Evolutionary conservation across 2,888 invertebrate genomes (phyloP).

Genomic region (Lamellibrachia satsuma): DNA sequence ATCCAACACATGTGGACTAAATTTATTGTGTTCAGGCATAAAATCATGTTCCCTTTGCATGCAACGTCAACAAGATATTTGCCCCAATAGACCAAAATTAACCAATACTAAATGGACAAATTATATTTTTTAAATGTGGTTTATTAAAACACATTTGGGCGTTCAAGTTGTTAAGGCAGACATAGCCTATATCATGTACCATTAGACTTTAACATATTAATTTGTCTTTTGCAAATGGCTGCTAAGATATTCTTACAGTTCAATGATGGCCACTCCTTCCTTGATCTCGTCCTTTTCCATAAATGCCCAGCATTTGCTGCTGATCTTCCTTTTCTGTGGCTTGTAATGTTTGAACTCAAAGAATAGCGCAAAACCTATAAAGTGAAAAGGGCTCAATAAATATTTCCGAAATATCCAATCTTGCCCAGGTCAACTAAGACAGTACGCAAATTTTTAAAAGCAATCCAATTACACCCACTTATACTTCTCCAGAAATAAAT

Average conservation of each 20-base stretch:
- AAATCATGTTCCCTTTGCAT: too few species aligned
- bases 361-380: slow-evolving; percentile 61
- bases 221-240: background rate
- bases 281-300: slow-evolving; percentile 62
- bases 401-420: background rate
- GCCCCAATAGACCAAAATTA: too few species aligned
- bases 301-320: slow-evolving; percentile 60
- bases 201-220: background rate
- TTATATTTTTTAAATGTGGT: too few species aligned
- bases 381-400: slow-evolving; percentile 17
- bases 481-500: too few species aligned
- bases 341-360: slow-evolving; percentile 64
- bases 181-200: background rate
- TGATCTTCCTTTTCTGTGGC: slow-evolving; percentile 56
- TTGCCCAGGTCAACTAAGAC: too few species aligned
- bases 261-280: slow-evolving; percentile 54
- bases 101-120: too few species aligned
- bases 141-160: too few species aligned
- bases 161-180: background rate
- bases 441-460: too few species aligned
- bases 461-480: too few species aligned
- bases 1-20: too few species aligned
- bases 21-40: too few species aligned
- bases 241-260: slow-evolving; percentile 56
- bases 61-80: background rate